These are phyloP conservation scores for Catonia carolina DNA, from an alignment of 2,888 invertebrate species.

Conservation along the genomic window DNA sequence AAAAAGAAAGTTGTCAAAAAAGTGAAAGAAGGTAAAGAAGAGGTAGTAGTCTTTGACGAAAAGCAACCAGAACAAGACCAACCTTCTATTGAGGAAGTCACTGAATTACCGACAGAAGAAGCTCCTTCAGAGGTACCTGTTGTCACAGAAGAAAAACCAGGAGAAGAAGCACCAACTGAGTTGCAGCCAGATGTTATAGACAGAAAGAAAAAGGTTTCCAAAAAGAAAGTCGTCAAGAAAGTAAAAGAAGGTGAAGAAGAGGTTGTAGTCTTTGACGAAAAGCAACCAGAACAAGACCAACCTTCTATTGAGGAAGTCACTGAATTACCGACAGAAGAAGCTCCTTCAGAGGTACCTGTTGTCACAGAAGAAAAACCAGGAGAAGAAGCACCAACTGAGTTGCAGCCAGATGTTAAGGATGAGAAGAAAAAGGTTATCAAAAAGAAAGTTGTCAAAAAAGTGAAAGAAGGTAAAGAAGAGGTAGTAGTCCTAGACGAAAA, in stretches of 20 bases:
- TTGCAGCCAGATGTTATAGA: constrained; percentile 25
- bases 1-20: too few species aligned
- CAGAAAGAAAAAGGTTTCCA: constrained; percentile 42
- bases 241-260: constrained; percentile 13
- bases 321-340: neutral
- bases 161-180: constrained; percentile 5
- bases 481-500: constrained; percentile 19
- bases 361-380: constrained; percentile 18
- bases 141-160: neutral
- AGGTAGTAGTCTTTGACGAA: too few species aligned
- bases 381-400: constrained; percentile 13
- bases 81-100: too few species aligned
- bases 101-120: too few species aligned
- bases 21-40: too few species aligned
- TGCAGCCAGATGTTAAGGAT: constrained; percentile 30
- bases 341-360: neutral
- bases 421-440: constrained; percentile 10
- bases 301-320: constrained; percentile 15
- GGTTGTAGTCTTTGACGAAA: constrained; percentile 40
- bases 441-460: constrained; percentile 11
- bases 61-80: too few species aligned
- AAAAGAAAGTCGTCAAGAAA: constrained; percentile 16
- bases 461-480: constrained; percentile 19
- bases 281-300: constrained; percentile 45
- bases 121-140: too few species aligned